phyloP scores from a whole-genome alignment of 2,113 vertebrate genomes.

The Megaleporinus macrocephalus region DNA sequence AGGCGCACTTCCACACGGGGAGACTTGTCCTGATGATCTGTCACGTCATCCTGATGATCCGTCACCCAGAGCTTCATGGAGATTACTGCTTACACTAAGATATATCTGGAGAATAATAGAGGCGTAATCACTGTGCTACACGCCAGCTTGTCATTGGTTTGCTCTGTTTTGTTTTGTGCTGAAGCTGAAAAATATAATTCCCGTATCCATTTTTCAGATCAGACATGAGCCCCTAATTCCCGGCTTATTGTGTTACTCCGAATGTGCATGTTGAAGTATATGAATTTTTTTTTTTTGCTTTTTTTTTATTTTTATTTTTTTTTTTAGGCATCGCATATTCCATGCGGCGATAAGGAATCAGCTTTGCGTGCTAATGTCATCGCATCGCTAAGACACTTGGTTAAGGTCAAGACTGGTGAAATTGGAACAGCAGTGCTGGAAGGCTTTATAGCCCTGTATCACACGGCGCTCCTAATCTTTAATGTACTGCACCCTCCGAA shows the following conservation, averaged over 20 bases:
- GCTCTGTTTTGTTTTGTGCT: constrained; percentile 28
- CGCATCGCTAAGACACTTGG: constrained; percentile 48
- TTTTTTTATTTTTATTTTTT: neutral
- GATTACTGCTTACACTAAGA: constrained; percentile 21
- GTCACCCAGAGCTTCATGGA: neutral
- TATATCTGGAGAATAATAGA: constrained; percentile 26
- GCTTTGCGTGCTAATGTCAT: constrained; percentile 50
- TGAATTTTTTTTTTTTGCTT: constrained; percentile 5
- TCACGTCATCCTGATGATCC: constrained; percentile 4
- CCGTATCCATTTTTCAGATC: constrained; percentile 14
- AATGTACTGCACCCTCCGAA: constrained; percentile 50
- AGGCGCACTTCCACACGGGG: neutral
- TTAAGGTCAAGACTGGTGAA: constrained; percentile 53
- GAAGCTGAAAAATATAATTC: constrained; percentile 19
- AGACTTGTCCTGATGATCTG: constrained; percentile 15
- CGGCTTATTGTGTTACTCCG: constrained; percentile 31
- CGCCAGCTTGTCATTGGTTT: constrained; percentile 19
- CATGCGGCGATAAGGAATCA: constrained; percentile 19
- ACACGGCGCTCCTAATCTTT: constrained; percentile 50
- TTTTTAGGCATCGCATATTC: constrained; percentile 34
- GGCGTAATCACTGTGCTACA: constrained; percentile 30
- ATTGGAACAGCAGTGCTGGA: constrained; percentile 53
- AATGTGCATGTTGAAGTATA: constrained; percentile 29
- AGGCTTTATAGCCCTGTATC: constrained; percentile 55
- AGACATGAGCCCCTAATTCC: constrained; percentile 30